A percentile compares a stretch with the other conserved stretches of the same genome.
Conservation (phyloP, 2,113 vertebrate genomes). For the Tachuris rubrigastra region DNA sequence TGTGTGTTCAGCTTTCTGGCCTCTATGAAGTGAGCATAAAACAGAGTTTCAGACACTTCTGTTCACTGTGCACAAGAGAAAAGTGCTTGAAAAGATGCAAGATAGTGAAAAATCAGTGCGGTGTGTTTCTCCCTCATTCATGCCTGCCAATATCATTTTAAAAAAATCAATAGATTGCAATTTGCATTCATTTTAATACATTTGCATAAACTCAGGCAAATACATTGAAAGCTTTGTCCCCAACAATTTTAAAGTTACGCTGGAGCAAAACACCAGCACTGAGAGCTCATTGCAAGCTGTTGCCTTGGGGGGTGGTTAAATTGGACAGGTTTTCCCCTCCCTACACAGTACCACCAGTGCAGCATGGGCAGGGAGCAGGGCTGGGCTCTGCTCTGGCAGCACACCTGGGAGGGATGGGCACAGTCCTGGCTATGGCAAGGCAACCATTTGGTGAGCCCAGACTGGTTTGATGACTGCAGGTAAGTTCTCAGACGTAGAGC, state of each 20-base stretch:
- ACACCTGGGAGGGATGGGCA: neutral
- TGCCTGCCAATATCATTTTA: constrained; percentile 52
- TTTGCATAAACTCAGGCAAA: constrained; percentile 55
- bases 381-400: neutral
- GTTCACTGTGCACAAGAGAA: neutral
- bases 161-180: constrained; percentile 71
- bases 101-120: constrained; percentile 46
- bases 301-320: neutral
- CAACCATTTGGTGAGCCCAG: neutral
- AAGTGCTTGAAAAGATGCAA: constrained; percentile 46
- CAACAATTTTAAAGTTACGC: constrained; percentile 26
- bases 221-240: constrained; percentile 38
- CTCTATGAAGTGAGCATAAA: neutral
- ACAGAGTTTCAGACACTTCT: neutral
- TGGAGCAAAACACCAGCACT: neutral
- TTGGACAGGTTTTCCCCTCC: neutral
- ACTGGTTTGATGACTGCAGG: neutral
- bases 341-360: rapidly evolving
- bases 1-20: neutral
- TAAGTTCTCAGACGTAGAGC: neutral
- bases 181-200: constrained; percentile 70
- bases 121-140: constrained; percentile 47
- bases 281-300: neutral
- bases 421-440: neutral
- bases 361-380: neutral